Evolutionary conservation across 2,797 vertebrate species (phyloP).

Genomic region (Lagorchestes hirsutus): DNA sequence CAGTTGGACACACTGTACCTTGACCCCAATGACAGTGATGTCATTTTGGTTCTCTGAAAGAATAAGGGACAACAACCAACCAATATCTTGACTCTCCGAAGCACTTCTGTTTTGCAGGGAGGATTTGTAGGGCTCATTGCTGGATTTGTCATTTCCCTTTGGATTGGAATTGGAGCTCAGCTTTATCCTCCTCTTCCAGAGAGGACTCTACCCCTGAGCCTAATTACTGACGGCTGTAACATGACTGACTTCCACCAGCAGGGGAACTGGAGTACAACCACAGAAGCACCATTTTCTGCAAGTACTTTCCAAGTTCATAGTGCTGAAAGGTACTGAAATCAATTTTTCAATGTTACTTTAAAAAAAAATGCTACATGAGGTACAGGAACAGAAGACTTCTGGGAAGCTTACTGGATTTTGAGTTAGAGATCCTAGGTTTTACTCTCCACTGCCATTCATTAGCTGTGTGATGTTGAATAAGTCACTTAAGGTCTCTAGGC

Average conservation of each 20-base stretch:
- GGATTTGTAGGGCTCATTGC: slow-evolving; percentile 89
- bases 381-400: background rate
- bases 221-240: slow-evolving; percentile 88
- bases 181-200: slow-evolving; percentile 88
- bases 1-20: background rate
- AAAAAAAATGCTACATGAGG: background rate
- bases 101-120: slow-evolving; percentile 87
- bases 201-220: slow-evolving; percentile 87
- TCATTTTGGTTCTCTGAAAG: background rate
- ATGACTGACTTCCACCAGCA: slow-evolving; percentile 66
- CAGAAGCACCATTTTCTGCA: background rate
- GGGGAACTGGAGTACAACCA: slow-evolving; percentile 73
- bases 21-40: background rate
- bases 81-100: background rate
- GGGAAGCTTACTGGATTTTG: background rate
- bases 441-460: background rate
- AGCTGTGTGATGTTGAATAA: background rate
- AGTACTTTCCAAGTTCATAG: background rate
- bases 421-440: background rate
- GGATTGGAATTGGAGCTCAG: slow-evolving; percentile 94
- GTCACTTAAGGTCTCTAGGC: background rate
- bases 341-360: background rate
- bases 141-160: slow-evolving; percentile 90
- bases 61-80: background rate
- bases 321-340: background rate